Conservation (phyloP, 2,888 invertebrate genomes). For the Stramonita haemastoma region DNA sequence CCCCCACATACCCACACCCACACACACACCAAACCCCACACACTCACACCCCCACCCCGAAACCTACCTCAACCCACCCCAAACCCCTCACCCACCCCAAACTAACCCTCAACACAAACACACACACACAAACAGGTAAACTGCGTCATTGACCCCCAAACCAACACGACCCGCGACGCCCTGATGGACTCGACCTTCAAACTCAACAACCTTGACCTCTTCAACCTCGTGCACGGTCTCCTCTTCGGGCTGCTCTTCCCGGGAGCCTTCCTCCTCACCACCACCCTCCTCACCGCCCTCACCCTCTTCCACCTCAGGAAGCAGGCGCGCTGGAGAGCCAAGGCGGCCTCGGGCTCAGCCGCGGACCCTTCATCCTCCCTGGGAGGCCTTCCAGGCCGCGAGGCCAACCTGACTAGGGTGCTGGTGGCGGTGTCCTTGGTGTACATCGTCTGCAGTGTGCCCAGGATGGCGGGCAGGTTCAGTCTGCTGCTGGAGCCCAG, state of each 20-base stretch:
- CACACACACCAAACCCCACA: too few species aligned
- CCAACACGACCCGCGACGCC: background rate
- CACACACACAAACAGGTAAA: background rate
- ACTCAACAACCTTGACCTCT: background rate
- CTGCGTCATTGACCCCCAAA: background rate
- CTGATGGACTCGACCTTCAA: constrained; percentile 1
- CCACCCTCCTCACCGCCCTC: background rate
- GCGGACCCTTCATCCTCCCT: background rate
- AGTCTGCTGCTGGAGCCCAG: background rate
- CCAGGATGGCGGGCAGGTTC: constrained; percentile 3
- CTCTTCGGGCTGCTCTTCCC: background rate
- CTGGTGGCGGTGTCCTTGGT: background rate
- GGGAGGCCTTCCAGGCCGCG: background rate
- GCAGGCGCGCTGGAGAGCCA: background rate
- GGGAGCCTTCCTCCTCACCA: background rate
- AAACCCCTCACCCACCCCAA: too few species aligned
- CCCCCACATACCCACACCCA: too few species aligned
- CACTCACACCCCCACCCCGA: too few species aligned
- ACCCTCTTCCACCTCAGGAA: constrained; percentile 10
- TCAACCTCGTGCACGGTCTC: background rate
- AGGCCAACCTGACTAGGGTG: background rate
- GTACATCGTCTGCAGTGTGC: background rate
- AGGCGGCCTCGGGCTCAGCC: background rate
- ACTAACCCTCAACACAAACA: too few species aligned
- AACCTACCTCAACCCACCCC: too few species aligned